Evolutionary conservation across 2,113 vertebrate genomes (phyloP), one percentile per base, ranked within the genome.

Genomic region (Irena cyanogastra): DNA sequence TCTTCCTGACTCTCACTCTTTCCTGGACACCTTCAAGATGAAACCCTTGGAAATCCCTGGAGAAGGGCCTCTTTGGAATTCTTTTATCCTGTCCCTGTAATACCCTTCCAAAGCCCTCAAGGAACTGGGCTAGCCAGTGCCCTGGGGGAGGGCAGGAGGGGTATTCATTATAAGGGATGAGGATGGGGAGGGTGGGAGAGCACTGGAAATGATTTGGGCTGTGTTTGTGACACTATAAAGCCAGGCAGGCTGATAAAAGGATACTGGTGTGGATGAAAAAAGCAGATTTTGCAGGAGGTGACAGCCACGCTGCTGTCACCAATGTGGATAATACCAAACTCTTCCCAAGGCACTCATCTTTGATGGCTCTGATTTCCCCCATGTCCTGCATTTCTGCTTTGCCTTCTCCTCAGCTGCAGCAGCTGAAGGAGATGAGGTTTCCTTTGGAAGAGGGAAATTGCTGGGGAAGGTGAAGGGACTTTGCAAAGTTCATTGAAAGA

Each of bases 271-370:
- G 26, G 45, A 16, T 31, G 26, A 35, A 11, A 69, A 52, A 64
- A 26, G 10, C 0, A 0, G 5, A 8, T 63, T 94, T 59, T 87
- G 65, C 47, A 31, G 1, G 35, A 61, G 71, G 66, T 50, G 64
- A 54, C 8, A 2, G 19, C 41, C 70, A 30, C 22, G 3, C 8
- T 60, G 80, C 42, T 76, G 65, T 60, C 27, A 30, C 18, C 50
- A 56, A 0, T 1, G 0, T 1, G 15, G 56, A 14, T 16, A 56
- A 37, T 4, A 23, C 54, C 42, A n/a, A 56, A 10, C 0, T 41
- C n/a, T 64, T 13, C 61, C 76, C 72, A 13, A 2, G 3, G 6
- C 33, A 1, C 26, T 47, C 60, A 30, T 9, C 28, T 54, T 20
- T 39, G 26, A 7, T 17, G 54, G 59, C 90, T 85, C 75, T 49